Conservation (phyloP, 2,888 invertebrate species). For the Candidula unifasciata region DNA sequence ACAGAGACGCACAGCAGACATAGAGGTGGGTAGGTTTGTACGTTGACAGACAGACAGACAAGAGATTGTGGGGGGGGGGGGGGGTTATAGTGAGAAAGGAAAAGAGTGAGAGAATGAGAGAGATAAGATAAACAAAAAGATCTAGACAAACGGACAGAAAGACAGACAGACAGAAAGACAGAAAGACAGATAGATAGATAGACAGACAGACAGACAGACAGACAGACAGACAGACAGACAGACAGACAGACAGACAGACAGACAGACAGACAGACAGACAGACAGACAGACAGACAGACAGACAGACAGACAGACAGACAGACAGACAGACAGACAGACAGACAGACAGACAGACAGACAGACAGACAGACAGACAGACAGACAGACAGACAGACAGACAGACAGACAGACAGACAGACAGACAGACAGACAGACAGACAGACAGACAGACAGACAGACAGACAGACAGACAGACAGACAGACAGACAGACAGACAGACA, state of each 20-base stretch:
- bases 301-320: constrained; percentile 25
- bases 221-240: constrained; percentile 2
- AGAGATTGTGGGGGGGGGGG: not conserved
- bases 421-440: not conserved
- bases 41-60: too few species aligned
- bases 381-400: too few species aligned
- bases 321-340: constrained; percentile 23
- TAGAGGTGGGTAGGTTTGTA: too few species aligned
- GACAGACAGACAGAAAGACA: too few species aligned
- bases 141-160: too few species aligned
- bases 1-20: too few species aligned
- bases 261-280: constrained; percentile 22
- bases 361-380: not conserved
- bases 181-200: too few species aligned
- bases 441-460: not conserved
- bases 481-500: not conserved
- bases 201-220: not conserved
- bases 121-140: constrained; percentile 11
- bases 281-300: constrained; percentile 24
- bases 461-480: not conserved
- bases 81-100: too few species aligned
- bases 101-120: constrained; percentile 4
- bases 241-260: not conserved
- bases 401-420: too few species aligned
- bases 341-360: not conserved